phyloP scores from a whole-genome alignment of 2,888 invertebrate species.

The Lamproptera curius region DNA sequence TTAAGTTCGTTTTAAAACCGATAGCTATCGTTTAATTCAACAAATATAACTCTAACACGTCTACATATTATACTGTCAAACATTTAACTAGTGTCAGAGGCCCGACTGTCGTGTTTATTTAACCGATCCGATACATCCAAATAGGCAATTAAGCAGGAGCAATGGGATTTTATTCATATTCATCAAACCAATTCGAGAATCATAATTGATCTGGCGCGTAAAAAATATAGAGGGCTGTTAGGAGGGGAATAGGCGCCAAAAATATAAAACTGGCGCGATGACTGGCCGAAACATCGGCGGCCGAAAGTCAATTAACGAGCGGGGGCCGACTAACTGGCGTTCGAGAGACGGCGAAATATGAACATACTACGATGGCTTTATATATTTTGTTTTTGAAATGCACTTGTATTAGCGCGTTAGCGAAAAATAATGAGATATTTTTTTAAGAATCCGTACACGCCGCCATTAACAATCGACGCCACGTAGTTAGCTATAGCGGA shows the following conservation, averaged over 20 bases:
- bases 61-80: conserved; percentile 18
- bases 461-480: too few relatives aligned
- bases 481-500: too few relatives aligned
- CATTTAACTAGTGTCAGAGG: conserved; percentile 41
- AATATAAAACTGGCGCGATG: conserved; percentile 74
- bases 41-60: too few relatives aligned
- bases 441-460: too few relatives aligned
- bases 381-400: too few relatives aligned
- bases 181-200: conserved; percentile 76
- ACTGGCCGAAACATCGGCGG: conserved; percentile 68
- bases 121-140: conserved; percentile 68
- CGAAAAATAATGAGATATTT: too few relatives aligned
- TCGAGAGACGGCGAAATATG: conserved; percentile 35
- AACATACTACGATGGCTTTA: conserved; percentile 26
- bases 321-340: conserved; percentile 45
- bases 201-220: conserved; percentile 75
- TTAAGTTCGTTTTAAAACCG: too few relatives aligned
- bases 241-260: conserved; percentile 72
- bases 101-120: conserved; percentile 52
- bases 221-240: conserved; percentile 73
- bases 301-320: conserved; percentile 71
- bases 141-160: conserved; percentile 73
- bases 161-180: conserved; percentile 76
- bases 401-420: too few relatives aligned
- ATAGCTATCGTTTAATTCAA: too few relatives aligned